These are phyloP conservation scores for Lepidocyrtinus sp. DNA, from an alignment of 2,888 invertebrate genomes.

Conservation along the genomic window DNA sequence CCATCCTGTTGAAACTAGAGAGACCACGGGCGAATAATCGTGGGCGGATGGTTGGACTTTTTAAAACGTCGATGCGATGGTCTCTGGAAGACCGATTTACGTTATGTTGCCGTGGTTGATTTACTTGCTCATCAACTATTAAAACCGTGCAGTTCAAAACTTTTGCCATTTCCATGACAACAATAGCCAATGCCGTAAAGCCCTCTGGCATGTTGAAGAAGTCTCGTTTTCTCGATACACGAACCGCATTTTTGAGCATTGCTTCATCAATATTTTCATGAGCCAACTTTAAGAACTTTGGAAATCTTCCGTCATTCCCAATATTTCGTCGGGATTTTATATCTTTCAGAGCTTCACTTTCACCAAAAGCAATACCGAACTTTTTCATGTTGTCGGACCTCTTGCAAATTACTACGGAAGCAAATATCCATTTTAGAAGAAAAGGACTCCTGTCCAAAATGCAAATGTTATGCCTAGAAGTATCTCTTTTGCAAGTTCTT, in stretches of 20 bases:
- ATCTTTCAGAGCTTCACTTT: background rate
- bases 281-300: background rate
- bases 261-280: slow-evolving; percentile 18
- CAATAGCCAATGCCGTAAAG: background rate
- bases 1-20: background rate
- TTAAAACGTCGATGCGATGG: background rate
- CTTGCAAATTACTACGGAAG: slow-evolving; percentile 6
- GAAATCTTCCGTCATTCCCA: background rate
- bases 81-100: background rate
- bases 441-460: slow-evolving; percentile 3
- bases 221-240: background rate
- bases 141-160: background rate
- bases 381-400: too few relatives aligned
- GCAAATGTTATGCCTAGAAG: background rate
- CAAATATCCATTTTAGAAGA: background rate
- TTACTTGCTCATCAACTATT: too few relatives aligned
- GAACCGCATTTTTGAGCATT: background rate
- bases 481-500: background rate
- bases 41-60: slow-evolving; percentile 14
- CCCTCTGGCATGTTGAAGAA: background rate
- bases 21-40: slow-evolving; percentile 13
- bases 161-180: background rate
- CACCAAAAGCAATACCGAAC: background rate
- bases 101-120: background rate
- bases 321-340: too few relatives aligned